Evolutionary conservation across 2,888 invertebrate species (phyloP), one percentile per base, ranked within the genome.

Genomic region (Phrixothrix hirtus): DNA sequence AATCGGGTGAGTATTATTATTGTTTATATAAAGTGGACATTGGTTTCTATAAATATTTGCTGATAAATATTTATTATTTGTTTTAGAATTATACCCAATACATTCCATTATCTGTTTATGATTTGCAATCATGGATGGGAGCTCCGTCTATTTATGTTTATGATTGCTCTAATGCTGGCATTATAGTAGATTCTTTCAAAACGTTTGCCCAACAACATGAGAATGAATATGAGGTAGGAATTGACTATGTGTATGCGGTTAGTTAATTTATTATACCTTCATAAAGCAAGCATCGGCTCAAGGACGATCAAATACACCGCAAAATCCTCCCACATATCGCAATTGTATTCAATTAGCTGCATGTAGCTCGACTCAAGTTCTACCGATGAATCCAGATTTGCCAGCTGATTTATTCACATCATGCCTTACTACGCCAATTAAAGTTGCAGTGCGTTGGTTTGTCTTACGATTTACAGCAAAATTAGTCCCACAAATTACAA

Each of bases 51-150:
- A n/a, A n/a, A n/a, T n/a, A n/a, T n/a, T n/a, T n/a, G n/a, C n/a
- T n/a, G n/a, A n/a, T n/a, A n/a, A n/a, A n/a, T n/a, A n/a, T n/a
- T n/a, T n/a, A n/a, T n/a, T n/a, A n/a, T n/a, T n/a, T n/a, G n/a
- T n/a, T n/a, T n/a, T 79, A 95, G 88, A 91, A 88, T 25, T 99
- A 95, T 76, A 99, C 99, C 2, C 98, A 99, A 79, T 99, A 99
- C 81, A 99, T 99, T 78, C 99, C 99, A 34, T 79, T 99, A 69
- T 98, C 97, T 44, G 88, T 99, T 62, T 98, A 95, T 77, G 99
- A 99, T 79, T 82, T 99, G 51, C 98, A 99, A 81, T 88, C 90
- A 34, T 99, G 99, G 99, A 96, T 99, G 96, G 96, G 96, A 45
- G 89, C 94, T 48, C 99, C 99, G 0, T 97, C 97, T 41, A 95